Evolutionary conservation across 2,888 invertebrate genomes (phyloP), one percentile per base, ranked within the genome.

Genomic region (Uloborus plumipes): DNA sequence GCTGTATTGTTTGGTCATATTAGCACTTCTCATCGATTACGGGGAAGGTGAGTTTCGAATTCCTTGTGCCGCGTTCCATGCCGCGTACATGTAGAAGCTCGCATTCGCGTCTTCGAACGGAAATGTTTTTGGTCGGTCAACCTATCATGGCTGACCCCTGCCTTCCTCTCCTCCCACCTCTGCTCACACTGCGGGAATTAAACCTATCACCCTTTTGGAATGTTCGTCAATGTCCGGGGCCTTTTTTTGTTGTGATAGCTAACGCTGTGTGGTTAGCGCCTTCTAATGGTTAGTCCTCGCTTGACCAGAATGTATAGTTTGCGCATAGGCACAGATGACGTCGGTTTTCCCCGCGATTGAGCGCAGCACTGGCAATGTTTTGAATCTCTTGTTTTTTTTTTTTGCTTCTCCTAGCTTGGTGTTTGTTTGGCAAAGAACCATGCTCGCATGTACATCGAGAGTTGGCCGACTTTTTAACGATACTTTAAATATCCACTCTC

Each of bases 1-100:
- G 91, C 91, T 93, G 92, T 90, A 90, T 90, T 91, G 91, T 90
- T 90, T 91, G 90, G 91, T 91, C 90, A 89, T 91, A 90, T 90
- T 92, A 90, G 90, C 89, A 88, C 88, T 88, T 87, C 86, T 87
- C 85, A 84, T 86, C 84, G 85, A 69, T 74, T 83, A 79, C 65
- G 73, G 80, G 58, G 81, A 82, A 85, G 86, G 86, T 86, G 77
- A 85, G 85, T 77, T 53, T 26, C 20, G 15, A 67, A 55, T 59
- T n/a, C 39, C 58, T 71, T 67, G 58, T 22, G 53, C 39, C 64
- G 50, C 69, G 20, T 18, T 53, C 61, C 61, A 49, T 50, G 66
- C 66, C 16, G 59, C 66, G 80, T 74, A 70, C 58, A 51, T 55
- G 74, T 74, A 74, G 69, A 64, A 67, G 39, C 62, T 71, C 65